These are phyloP conservation scores for Heliconius congener DNA, from an alignment of 1,140 invertebrate genomes.

Conservation along the genomic window DNA sequence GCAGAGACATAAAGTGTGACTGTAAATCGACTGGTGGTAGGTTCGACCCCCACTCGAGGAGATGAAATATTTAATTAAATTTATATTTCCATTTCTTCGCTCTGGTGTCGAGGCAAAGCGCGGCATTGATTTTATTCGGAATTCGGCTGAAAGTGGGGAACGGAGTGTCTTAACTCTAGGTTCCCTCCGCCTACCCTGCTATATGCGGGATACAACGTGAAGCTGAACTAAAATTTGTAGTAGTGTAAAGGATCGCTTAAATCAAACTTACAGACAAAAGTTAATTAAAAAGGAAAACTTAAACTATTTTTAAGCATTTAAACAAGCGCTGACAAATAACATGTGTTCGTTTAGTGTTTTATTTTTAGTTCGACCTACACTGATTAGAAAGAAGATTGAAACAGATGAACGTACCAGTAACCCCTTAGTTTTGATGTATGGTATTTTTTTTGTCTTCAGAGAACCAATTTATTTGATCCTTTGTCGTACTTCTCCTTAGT, in stretches of 20 bases:
- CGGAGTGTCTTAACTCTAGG: no score
- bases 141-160: no score
- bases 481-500: neutral
- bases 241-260: neutral
- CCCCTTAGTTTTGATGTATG: conserved; percentile 27
- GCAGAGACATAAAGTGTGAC: no score
- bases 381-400: conserved; percentile 53
- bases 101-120: no score
- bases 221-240: no score
- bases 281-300: conserved; percentile 3
- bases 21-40: no score
- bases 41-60: no score
- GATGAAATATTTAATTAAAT: no score
- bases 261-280: conserved; percentile 10
- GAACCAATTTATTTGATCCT: conserved; percentile 11
- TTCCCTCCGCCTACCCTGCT: no score
- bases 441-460: conserved; percentile 14
- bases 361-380: conserved; percentile 64
- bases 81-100: no score
- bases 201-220: no score
- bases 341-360: conserved; percentile 67
- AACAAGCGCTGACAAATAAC: conserved; percentile 70
- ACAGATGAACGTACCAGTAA: conserved; percentile 23
- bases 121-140: no score
- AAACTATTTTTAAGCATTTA: conserved; percentile 13